Evolutionary conservation across 1,140 invertebrate genomes (phyloP), one percentile per base, ranked within the genome.

Genomic region (Anastatus disparis): DNA sequence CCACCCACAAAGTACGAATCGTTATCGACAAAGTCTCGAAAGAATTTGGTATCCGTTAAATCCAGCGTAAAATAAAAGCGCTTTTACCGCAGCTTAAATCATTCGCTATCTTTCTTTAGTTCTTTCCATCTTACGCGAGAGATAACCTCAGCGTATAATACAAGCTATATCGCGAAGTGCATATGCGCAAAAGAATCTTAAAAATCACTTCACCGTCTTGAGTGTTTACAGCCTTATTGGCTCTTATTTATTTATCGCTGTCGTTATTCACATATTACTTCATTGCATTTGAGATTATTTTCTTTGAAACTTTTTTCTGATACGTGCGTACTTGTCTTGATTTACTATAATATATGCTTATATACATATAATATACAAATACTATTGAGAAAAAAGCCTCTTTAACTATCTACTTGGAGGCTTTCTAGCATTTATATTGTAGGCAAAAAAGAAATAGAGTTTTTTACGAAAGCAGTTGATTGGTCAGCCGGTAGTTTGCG

Each of bases 241-340:
- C 74, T 74, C 72, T 79, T 81, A 81, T 75, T 81, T 81, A 81
- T 82, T 82, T 81, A 82, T 83, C 75, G 79, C 75, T 74, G 53
- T 69, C 42, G 22, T 44, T 17, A 63, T 56, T 53, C n/a, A n/a
- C n/a, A n/a, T n/a, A n/a, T n/a, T n/a, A n/a, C n/a, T n/a, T n/a
- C n/a, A n/a, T n/a, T n/a, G n/a, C n/a, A n/a, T n/a, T n/a, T n/a
- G n/a, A n/a, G n/a, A n/a, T n/a, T n/a, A n/a, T n/a, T n/a, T n/a
- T n/a, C n/a, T n/a, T n/a, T n/a, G n/a, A n/a, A n/a, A n/a, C n/a
- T n/a, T n/a, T n/a, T n/a, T n/a, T n/a, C n/a, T n/a, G n/a, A n/a
- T n/a, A n/a, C n/a, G n/a, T n/a, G n/a, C n/a, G n/a, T n/a, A n/a
- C n/a, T n/a, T n/a, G n/a, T n/a, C n/a, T n/a, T n/a, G n/a, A n/a